Evolutionary conservation across 1,140 invertebrate species (phyloP).

Genomic region (Rhagoletis zephyria): DNA sequence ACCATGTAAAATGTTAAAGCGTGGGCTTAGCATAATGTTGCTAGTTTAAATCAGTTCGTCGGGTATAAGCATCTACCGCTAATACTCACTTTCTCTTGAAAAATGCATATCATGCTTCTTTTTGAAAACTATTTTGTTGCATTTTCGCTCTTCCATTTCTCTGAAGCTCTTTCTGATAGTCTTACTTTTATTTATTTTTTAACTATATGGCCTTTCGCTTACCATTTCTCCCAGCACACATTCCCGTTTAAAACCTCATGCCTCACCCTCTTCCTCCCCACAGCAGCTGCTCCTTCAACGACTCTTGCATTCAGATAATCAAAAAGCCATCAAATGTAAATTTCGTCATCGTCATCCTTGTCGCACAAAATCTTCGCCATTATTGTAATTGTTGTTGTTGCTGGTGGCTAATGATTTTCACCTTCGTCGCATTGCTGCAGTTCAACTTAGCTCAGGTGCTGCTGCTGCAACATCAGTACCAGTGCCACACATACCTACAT

Average conservation of each 20-base stretch:
- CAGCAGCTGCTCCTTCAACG: background rate
- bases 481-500: no score
- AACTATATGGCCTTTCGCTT: background rate
- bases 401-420: constrained; percentile 31
- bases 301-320: constrained; percentile 27
- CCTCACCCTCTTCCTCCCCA: background rate
- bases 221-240: background rate
- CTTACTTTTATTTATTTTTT: constrained; percentile 1
- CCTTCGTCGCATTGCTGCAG: constrained; percentile 40
- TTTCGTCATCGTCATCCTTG: constrained; percentile 40
- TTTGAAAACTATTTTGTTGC: background rate
- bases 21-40: constrained; percentile 16
- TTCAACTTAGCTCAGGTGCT: background rate
- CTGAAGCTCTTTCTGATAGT: background rate
- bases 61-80: background rate
- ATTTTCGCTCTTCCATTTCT: background rate
- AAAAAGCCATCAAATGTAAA: constrained; percentile 50
- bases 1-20: background rate
- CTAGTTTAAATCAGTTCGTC: background rate
- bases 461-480: background rate
- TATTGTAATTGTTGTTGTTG: constrained; percentile 24
- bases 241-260: background rate
- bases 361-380: background rate
- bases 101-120: background rate
- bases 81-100: background rate